Percentiles rank a stretch among this genome's conserved stretches.
Conservation (phyloP, 2,888 invertebrate genomes). For the Drosophila nigricruria region DNA sequence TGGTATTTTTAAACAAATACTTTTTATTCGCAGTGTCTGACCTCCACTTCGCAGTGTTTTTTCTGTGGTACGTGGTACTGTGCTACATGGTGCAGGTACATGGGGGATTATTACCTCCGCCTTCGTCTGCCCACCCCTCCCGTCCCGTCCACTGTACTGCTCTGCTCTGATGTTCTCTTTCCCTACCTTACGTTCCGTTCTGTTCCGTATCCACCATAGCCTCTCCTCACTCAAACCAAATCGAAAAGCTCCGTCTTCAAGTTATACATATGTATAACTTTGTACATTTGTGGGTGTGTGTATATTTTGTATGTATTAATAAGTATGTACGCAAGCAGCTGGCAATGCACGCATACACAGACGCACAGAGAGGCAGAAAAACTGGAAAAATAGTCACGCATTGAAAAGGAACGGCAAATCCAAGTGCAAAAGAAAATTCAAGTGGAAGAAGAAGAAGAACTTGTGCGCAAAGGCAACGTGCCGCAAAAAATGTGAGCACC, state of each 20-base stretch:
- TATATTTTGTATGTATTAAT: slow-evolving; percentile 7
- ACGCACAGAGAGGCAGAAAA: slow-evolving; percentile 34
- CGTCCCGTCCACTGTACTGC: neutral
- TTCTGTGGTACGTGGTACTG: neutral
- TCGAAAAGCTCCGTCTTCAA: slow-evolving; percentile 35
- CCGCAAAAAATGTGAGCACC: slow-evolving; percentile 55
- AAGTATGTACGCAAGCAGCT: slow-evolving; percentile 13
- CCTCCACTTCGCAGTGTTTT: neutral
- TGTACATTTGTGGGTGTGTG: neutral
- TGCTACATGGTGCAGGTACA: neutral
- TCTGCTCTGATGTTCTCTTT: neutral
- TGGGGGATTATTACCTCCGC: neutral
- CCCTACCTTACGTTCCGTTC: neutral
- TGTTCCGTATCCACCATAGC: neutral
- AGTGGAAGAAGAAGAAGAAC: slow-evolving; percentile 22
- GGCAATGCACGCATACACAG: slow-evolving; percentile 2
- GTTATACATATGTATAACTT: slow-evolving; percentile 7
- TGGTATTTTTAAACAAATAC: too few species aligned
- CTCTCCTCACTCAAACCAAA: neutral
- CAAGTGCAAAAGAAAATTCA: slow-evolving; percentile 42
- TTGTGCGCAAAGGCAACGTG: slow-evolving; percentile 44
- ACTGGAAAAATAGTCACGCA: slow-evolving; percentile 55
- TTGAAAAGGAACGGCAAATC: slow-evolving; percentile 47
- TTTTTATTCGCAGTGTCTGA: neutral
- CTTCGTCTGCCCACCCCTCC: neutral